Conservation (phyloP, 2,113 vertebrate species). For the Grantiella picta region DNA sequence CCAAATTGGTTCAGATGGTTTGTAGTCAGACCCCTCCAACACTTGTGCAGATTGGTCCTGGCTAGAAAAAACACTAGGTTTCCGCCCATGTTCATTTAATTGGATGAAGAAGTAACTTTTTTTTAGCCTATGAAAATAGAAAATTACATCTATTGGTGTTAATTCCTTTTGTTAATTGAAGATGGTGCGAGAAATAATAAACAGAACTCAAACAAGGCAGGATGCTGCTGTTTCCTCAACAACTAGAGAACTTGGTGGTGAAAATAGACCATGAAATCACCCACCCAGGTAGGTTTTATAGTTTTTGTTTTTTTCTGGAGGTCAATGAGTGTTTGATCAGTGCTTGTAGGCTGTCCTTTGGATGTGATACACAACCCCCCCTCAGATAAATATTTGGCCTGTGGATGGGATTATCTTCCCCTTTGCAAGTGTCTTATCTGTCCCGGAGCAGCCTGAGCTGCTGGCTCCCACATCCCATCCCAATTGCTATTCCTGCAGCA, state of each 20-base stretch:
- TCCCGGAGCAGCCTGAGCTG: fast-evolving
- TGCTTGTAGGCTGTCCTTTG: not conserved
- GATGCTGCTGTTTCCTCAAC: not conserved
- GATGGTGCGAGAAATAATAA: not conserved
- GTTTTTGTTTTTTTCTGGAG: not conserved
- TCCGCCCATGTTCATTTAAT: not conserved
- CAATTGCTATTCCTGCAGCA: not conserved
- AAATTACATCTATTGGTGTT: not conserved
- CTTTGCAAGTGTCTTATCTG: not conserved
- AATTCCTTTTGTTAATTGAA: not conserved
- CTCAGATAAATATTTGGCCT: not conserved
- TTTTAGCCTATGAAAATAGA: not conserved
- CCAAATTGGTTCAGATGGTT: not conserved
- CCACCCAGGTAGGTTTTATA: fast-evolving
- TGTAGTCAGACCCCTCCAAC: not conserved
- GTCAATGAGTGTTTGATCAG: not conserved
- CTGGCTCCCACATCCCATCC: not conserved
- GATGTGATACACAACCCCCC: fast-evolving
- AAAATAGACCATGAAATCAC: not conserved
- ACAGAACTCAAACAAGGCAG: not conserved
- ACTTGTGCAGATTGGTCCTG: not conserved
- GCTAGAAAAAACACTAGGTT: not conserved
- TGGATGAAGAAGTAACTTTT: not conserved
- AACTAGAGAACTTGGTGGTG: not conserved
- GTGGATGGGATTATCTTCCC: not conserved